Evolutionary conservation across 2,797 vertebrate species (phyloP), one percentile per base, ranked within the genome.

Genomic region (Gadopsis bispinosus): DNA sequence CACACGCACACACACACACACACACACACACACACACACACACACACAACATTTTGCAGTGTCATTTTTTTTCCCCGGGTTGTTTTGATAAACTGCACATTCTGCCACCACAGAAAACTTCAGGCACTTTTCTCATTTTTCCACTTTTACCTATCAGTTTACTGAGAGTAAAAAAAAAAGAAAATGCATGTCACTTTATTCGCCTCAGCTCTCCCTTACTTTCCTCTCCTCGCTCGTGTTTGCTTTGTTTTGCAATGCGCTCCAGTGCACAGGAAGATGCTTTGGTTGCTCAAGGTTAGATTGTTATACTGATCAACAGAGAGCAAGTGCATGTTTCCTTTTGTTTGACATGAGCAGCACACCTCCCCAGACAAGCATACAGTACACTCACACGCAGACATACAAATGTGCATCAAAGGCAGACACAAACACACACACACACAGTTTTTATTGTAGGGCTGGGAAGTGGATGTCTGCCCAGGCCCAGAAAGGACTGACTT

Each of bases 221-320:
- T 29, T 48, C 47, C 53, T 58, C 50, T 39, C 1, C 14, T 64
- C 71, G 4, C 0, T 62, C 62, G 48, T 83, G 73, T 85, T 89
- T 79, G 73, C 77, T 75, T 83, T 77, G 71, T 69, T 76, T 81
- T 64, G 50, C 58, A 39, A 4, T 73, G 64, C 47, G 74, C 78
- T 81, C 51, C 73, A 33, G 13, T 77, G 78, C 63, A 7, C 84
- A 70, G 72, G 71, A 81, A 80, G 83, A 83, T 31, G 74, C 65
- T 60, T 43, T 4, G 14, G 69, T 67, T 69, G 75, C 75, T 83
- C 66, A 63, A 81, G 81, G 87, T 89, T 79, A 81, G 69, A 65
- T 83, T 86, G 72, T 78, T 85, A 17, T 33, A 64, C 80, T 19
- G 88, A 80, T 86, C 84, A 83, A 75, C 80, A 88, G 76, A 86